Evolutionary conservation across 2,888 invertebrate genomes (phyloP).

Genomic region (Sepioteuthis lessoniana): DNA sequence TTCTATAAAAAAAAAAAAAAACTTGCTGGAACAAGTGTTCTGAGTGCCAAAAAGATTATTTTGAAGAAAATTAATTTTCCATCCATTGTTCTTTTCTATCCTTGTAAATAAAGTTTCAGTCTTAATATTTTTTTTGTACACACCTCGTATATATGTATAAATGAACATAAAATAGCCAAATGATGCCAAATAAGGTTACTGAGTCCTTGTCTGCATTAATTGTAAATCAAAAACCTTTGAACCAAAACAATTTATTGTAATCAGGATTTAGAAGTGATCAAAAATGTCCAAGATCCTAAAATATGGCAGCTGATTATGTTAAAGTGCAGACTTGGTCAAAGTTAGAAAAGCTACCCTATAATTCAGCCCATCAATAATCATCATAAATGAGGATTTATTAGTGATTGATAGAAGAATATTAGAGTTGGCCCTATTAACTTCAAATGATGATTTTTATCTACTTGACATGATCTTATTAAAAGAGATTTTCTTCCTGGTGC

Average conservation of each 20-base stretch:
- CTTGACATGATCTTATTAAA: background rate
- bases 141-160: too few species aligned
- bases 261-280: too few species aligned
- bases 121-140: too few species aligned
- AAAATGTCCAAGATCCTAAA: background rate
- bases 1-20: too few species aligned
- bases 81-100: too few species aligned
- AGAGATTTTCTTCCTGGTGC: background rate
- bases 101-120: too few species aligned
- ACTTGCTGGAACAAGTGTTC: too few species aligned
- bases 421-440: background rate
- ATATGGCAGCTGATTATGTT: background rate
- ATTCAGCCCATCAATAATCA: background rate
- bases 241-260: too few species aligned
- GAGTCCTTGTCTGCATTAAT: background rate
- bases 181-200: background rate
- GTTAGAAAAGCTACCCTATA: background rate
- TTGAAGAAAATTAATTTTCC: too few species aligned
- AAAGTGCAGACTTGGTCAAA: background rate
- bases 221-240: too few species aligned
- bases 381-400: background rate
- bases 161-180: background rate
- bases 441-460: background rate
- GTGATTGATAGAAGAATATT: background rate
- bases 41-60: too few species aligned